Base-by-base conservation (phyloP, 2,888 invertebrate genomes). In the Caenorhabditis sp. region DNA sequence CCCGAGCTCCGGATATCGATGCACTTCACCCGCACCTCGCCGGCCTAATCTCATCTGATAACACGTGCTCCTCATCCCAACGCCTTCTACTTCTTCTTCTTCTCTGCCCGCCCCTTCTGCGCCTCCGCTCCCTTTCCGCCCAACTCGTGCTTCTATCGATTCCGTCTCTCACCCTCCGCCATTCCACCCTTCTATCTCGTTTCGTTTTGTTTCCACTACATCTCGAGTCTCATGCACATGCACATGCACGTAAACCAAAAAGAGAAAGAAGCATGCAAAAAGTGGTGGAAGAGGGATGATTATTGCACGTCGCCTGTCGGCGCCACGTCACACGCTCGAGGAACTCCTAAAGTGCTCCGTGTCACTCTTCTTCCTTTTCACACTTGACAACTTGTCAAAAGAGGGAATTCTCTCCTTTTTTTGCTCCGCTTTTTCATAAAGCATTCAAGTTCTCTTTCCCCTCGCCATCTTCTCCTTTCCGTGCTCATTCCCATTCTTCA, bases 381-480 rank as follows among this genome's bases (percentile, higher is more conserved):
- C n/a, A n/a, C n/a, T n/a, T n/a, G n/a, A n/a, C n/a, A n/a, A n/a
- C n/a, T n/a, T n/a, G n/a, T n/a, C n/a, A n/a, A n/a, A n/a, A n/a
- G 41, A 15, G 35, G 48, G 41, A 52, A 27, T 32, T 13, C 45
- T 45, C 45, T 3, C 13, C 39, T 26, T 27, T 26, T 39, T n/a
- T 15, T 35, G 8, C 20, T 24, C 46, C 35, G 24, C 15, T 46
- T 65, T 24, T 55, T 61, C 37, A 61, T 61, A 61, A 61, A 61
- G 48, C 61, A 61, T 61, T 61, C 61, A 61, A 61, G 62, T 62
- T 39, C 62, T 52, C n/a, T n/a, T n/a, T 35, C 11, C 35, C 35
- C 35, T 35, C 35, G 6, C 35, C 35, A 41, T 27, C 20, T 56
- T 41, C 48, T 48, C 35, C 61, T 24, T 37, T 11, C 37, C n/a